These are phyloP conservation scores for Eumeta japonica DNA, from an alignment of 1,140 invertebrate species.

Conservation along the genomic window DNA sequence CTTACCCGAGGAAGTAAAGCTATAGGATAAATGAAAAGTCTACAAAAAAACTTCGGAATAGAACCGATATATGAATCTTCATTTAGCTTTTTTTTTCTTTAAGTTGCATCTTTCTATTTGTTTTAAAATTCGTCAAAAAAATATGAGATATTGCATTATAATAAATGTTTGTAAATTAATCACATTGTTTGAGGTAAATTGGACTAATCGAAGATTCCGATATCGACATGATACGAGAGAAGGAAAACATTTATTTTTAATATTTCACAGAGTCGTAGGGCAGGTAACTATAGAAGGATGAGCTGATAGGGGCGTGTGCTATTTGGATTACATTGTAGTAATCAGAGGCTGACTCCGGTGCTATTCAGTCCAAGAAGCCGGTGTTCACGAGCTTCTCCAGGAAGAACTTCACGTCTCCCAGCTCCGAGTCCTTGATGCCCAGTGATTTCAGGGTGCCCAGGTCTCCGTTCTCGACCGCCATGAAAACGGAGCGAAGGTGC, in stretches of 20 bases:
- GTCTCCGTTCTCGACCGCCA: conserved; percentile 95
- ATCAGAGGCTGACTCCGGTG: conserved; percentile 65
- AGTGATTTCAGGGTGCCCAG: conserved; percentile 90
- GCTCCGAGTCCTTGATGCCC: conserved; percentile 92
- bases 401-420: conserved; percentile 97
- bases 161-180: too few relatives aligned
- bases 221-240: too few relatives aligned
- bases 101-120: too few relatives aligned
- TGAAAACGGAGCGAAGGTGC: conserved; percentile 89
- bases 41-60: too few relatives aligned
- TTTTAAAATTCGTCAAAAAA: too few relatives aligned
- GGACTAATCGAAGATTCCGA: too few relatives aligned
- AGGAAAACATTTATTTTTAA: conserved; percentile 28
- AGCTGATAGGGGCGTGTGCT: conserved; percentile 51
- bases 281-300: conserved; percentile 63
- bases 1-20: too few relatives aligned
- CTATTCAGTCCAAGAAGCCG: conserved; percentile 90
- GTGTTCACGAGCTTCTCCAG: conserved; percentile 95
- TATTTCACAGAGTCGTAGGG: conserved; percentile 48
- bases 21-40: too few relatives aligned
- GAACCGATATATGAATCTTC: too few relatives aligned
- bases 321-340: conserved; percentile 62
- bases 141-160: too few relatives aligned
- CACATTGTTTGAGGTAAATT: too few relatives aligned
- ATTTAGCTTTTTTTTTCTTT: too few relatives aligned